Conservation (phyloP, 1,140 invertebrate species). For the Nixonia krombeini region DNA sequence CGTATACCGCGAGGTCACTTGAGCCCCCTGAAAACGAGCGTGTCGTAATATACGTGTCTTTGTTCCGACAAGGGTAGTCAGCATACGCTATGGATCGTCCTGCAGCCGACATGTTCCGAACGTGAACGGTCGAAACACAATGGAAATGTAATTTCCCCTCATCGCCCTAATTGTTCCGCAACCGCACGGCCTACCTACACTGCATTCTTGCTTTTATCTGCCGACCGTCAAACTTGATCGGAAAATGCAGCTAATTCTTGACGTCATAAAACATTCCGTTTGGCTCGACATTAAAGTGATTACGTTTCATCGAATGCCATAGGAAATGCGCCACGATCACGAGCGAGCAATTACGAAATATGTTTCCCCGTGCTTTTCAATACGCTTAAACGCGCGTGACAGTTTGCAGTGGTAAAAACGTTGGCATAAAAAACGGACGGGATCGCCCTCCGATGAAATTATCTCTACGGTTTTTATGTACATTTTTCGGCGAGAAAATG, state of each 20-base stretch:
- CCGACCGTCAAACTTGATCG: constrained; percentile 27
- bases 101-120: constrained; percentile 51
- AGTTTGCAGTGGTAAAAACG: too few species aligned
- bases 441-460: too few species aligned
- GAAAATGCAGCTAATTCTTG: constrained; percentile 31
- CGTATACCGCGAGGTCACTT: not conserved
- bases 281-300: not conserved
- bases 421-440: too few species aligned
- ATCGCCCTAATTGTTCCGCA: constrained; percentile 35
- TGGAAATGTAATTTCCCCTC: constrained; percentile 60
- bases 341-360: too few species aligned
- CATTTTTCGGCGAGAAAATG: too few species aligned
- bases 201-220: constrained; percentile 35
- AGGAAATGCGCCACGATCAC: too few species aligned
- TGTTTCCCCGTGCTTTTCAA: too few species aligned
- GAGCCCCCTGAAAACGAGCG: constrained; percentile 11
- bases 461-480: too few species aligned
- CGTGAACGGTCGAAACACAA: constrained; percentile 55
- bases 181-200: constrained; percentile 25
- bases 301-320: too few species aligned
- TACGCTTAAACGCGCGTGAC: too few species aligned
- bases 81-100: constrained; percentile 35
- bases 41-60: constrained; percentile 46
- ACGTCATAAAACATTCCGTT: constrained; percentile 5
- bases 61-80: constrained; percentile 38